phyloP scores from a whole-genome alignment of 2,888 invertebrate species.

The Cenopis cana region DNA sequence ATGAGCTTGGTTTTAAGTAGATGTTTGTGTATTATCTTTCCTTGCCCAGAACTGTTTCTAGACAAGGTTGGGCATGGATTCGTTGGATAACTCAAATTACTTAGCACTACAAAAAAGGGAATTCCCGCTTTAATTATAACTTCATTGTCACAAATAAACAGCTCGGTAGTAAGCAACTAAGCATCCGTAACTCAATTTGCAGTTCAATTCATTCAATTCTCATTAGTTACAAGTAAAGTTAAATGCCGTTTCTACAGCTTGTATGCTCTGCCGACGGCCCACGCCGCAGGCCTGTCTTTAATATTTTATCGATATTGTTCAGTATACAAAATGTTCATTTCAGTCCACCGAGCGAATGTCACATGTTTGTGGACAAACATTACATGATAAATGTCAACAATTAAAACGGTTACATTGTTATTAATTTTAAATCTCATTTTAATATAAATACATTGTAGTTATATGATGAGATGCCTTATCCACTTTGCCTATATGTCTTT shows the following conservation, averaged over 20 bases:
- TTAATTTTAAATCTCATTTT: constrained; percentile 14
- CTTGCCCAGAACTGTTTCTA: not conserved
- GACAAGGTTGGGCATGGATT: too few species aligned
- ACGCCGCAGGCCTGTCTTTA: constrained; percentile 66
- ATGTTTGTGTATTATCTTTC: too few species aligned
- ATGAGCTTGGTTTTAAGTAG: too few species aligned
- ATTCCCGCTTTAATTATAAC: too few species aligned
- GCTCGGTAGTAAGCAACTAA: too few species aligned
- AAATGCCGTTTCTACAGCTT: constrained; percentile 1
- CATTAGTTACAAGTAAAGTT: too few species aligned
- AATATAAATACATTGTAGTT: not conserved
- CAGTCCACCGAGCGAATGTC: constrained; percentile 56
- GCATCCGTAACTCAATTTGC: too few species aligned
- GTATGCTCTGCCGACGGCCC: constrained; percentile 34
- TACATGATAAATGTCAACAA: constrained; percentile 44
- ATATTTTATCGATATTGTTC: constrained; percentile 69
- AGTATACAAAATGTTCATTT: constrained; percentile 58
- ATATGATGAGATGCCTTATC: not conserved
- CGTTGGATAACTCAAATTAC: not conserved
- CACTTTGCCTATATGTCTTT: not conserved
- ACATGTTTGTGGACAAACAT: constrained; percentile 59
- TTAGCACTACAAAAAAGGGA: not conserved
- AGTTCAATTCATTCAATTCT: too few species aligned
- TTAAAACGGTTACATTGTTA: constrained; percentile 22
- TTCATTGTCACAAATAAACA: too few species aligned